Evolutionary conservation across 2,888 invertebrate species (phyloP).

Genomic region (Celastrina argiolus): DNA sequence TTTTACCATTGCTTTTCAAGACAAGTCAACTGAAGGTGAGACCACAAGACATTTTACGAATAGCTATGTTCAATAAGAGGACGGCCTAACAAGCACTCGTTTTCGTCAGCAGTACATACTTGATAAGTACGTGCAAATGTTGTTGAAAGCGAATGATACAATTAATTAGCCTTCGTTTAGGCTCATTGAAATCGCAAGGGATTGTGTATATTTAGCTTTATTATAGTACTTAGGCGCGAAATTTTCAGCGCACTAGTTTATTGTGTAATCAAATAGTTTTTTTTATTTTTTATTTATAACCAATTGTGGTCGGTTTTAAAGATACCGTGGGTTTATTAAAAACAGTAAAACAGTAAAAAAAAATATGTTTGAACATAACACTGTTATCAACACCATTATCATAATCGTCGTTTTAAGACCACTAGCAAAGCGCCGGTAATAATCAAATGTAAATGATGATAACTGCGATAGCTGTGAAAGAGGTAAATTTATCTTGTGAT

Average conservation of each 20-base stretch:
- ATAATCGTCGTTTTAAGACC: neutral
- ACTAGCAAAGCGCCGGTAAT: slow-evolving; percentile 6
- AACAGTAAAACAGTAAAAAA: too few relatives aligned
- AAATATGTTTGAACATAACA: neutral
- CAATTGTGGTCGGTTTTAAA: too few relatives aligned
- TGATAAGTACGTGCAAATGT: neutral
- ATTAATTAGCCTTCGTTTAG: neutral
- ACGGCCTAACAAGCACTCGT: too few relatives aligned
- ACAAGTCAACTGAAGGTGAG: too few relatives aligned
- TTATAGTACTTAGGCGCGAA: neutral
- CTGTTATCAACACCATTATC: neutral
- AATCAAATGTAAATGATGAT: slow-evolving; percentile 18
- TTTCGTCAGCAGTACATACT: too few relatives aligned
- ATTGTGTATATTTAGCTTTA: neutral
- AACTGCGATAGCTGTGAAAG: neutral
- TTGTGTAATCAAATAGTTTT: too few relatives aligned
- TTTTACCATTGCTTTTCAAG: too few relatives aligned
- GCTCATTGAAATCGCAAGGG: neutral
- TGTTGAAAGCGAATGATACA: neutral
- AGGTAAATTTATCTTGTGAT: neutral
- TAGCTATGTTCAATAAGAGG: too few relatives aligned
- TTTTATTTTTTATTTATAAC: too few relatives aligned
- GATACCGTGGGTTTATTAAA: too few relatives aligned
- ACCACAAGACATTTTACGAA: too few relatives aligned
- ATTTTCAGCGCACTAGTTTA: neutral